These are phyloP conservation scores for Semotilus atromaculatus DNA, from an alignment of 2,797 vertebrate genomes.

Conservation along the genomic window DNA sequence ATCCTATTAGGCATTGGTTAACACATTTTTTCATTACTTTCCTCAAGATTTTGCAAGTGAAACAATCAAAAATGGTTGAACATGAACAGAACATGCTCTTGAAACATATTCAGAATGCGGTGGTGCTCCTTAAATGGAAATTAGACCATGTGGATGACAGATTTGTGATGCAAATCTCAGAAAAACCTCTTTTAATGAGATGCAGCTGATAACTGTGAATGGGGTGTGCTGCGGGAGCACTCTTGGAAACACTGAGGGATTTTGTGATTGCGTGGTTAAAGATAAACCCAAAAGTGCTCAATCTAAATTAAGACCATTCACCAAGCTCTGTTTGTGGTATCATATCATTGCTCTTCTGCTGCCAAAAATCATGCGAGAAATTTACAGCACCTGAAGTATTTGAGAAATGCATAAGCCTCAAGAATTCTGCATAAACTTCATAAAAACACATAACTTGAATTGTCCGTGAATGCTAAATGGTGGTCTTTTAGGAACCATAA, in stretches of 20 bases:
- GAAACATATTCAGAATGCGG: background rate
- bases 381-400: background rate
- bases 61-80: background rate
- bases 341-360: background rate
- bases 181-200: slow-evolving; percentile 20
- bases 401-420: background rate
- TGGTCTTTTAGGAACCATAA: background rate
- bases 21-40: background rate
- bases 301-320: slow-evolving; percentile 35
- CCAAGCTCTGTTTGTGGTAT: slow-evolving; percentile 18
- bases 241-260: slow-evolving; percentile 33
- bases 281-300: slow-evolving; percentile 18
- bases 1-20: background rate
- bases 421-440: background rate
- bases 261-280: slow-evolving; percentile 32
- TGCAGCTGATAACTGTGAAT: slow-evolving; percentile 47
- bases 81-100: background rate
- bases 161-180: slow-evolving; percentile 12
- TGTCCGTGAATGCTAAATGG: background rate
- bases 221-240: slow-evolving; percentile 10
- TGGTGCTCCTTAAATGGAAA: slow-evolving; percentile 12
- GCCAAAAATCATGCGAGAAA: slow-evolving; percentile 20
- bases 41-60: background rate
- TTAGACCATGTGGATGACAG: slow-evolving; percentile 30
- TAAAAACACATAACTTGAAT: background rate